phyloP scores from a whole-genome alignment of 2,797 vertebrate genomes.

The Darevskia mixta region DNA sequence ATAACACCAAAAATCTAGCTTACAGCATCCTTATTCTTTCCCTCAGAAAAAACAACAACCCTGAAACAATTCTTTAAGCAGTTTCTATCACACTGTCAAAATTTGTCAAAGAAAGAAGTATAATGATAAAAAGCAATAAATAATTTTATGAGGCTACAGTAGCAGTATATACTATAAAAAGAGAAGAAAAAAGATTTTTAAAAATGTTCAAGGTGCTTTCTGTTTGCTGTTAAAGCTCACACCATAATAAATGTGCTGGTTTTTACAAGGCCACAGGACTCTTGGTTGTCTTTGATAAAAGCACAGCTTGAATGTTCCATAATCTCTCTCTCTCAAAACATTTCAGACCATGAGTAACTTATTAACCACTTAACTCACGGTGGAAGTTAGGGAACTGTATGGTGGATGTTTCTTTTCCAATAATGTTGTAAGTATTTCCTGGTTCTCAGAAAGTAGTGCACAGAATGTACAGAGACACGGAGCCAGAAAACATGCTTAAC shows the following conservation, averaged over 20 bases:
- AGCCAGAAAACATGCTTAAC: constrained; percentile 47
- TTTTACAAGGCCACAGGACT: not conserved
- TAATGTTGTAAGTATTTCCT: constrained; percentile 28
- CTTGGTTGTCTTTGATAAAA: constrained; percentile 17
- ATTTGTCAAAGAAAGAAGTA: constrained; percentile 12
- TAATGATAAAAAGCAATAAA: not conserved
- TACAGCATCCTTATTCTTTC: not conserved
- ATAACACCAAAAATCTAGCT: not conserved
- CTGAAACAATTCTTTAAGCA: not conserved
- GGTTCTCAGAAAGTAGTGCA: constrained; percentile 55
- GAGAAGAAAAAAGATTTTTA: not conserved
- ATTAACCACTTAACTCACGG: constrained; percentile 29
- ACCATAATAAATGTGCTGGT: not conserved
- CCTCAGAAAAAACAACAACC: not conserved
- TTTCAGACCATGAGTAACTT: constrained; percentile 19
- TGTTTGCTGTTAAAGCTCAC: not conserved
- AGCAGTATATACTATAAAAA: not conserved
- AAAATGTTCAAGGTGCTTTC: not conserved
- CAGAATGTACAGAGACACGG: constrained; percentile 54
- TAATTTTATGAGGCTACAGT: not conserved
- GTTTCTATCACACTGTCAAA: constrained; percentile 40
- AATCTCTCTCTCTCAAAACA: constrained; percentile 9
- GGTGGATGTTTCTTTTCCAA: not conserved
- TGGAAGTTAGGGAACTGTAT: not conserved
- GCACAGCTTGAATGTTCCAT: not conserved